Base-by-base conservation (phyloP, 1,140 invertebrate genomes). In the Drosophila kanapiae region DNA sequence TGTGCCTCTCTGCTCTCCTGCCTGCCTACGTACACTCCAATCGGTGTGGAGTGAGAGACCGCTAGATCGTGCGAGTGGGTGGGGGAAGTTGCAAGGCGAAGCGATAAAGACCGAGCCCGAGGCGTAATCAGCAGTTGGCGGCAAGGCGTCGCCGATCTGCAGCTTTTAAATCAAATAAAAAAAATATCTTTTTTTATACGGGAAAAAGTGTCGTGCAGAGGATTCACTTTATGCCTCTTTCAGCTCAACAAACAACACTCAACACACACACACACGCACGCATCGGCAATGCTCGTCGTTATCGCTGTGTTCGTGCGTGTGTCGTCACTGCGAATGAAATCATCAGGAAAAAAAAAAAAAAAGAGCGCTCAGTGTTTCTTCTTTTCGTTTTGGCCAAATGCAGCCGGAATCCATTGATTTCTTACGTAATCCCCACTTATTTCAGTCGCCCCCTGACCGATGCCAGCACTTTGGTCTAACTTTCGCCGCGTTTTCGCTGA, bases 311-410 rank as follows among this genome's bases (percentile, higher is more conserved):
- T 42, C 33, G 40, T 60, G 74, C 31, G 67, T 78, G 75, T 78
- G 76, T 87, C 84, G 80, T 88, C 85, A 90, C 72, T 78, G 72
- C 48, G 76, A 83, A 90, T 88, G 84, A 88, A 88, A 88, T 88
- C 84, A 88, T 88, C 84, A 71, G 71, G 49, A 68, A 63, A 45
- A 5, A 29, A 37, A 47, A 33, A 42, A 53, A 54, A 56, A 56
- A 56, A 70, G 64, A 58, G 51, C 74, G 59, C 40, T 54, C 35
- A 37, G 49, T 62, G 56, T 71, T 61, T 42, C 43, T 70, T 69
- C n/a, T 29, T 35, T 33, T 23, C 31, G 65, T 84, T 69, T 88
- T 80, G 71, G 65, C 49, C 54, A 84, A 90, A 84, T 90, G 81
- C 84, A 84, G 74, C 72, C 64, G 65, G 64, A 78, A 81, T 78